Conservation (phyloP, 2,113 vertebrate species). For the Nestor notabilis region DNA sequence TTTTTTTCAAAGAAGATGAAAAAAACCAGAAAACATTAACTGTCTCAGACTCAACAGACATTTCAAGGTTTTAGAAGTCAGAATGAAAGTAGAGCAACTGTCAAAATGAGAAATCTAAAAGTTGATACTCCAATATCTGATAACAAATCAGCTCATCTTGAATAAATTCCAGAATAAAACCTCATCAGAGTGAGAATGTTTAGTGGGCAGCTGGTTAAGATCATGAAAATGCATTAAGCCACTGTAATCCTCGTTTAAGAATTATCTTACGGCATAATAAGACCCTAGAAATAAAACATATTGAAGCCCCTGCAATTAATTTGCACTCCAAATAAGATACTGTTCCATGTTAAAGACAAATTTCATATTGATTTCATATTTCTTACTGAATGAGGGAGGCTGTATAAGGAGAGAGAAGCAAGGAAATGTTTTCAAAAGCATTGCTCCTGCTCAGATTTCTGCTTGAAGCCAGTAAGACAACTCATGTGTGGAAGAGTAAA, state of each 20-base stretch:
- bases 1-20: neutral
- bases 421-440: neutral
- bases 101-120: neutral
- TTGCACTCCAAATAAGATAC: accelerated
- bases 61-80: neutral
- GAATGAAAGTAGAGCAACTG: neutral
- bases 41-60: neutral
- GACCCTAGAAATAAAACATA: neutral
- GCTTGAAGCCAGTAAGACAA: neutral
- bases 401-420: neutral
- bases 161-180: neutral
- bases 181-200: neutral
- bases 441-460: neutral
- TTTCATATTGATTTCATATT: neutral
- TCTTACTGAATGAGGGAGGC: neutral
- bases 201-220: neutral
- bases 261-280: neutral
- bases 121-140: neutral
- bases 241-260: neutral
- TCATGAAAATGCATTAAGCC: neutral
- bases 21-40: neutral
- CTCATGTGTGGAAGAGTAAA: neutral
- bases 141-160: neutral
- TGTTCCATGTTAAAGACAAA: accelerated
- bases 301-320: neutral